phyloP scores from a whole-genome alignment of 2,888 invertebrate genomes.

The Sicus ferrugineus region DNA sequence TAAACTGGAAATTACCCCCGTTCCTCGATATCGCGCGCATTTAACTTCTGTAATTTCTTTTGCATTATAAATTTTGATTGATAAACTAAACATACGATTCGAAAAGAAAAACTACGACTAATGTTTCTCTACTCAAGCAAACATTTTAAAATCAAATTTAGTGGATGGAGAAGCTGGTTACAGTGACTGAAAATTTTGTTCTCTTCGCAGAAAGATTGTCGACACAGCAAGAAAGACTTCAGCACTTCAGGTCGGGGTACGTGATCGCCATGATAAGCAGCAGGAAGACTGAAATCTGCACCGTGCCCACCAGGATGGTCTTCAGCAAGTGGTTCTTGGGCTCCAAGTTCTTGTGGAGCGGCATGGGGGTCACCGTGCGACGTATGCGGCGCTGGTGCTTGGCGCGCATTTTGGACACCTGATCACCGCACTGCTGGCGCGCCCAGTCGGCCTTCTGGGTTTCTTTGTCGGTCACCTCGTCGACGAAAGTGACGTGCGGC shows the following conservation, averaged over 20 bases:
- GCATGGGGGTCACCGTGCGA: conserved; percentile 40
- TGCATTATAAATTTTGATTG: conserved; percentile 30
- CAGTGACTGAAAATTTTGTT: no score
- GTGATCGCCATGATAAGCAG: conserved; percentile 55
- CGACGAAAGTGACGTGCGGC: conserved; percentile 9
- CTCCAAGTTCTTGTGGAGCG: conserved; percentile 26
- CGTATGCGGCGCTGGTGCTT: conserved; percentile 37
- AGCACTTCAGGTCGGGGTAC: conserved; percentile 55
- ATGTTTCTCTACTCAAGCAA: background rate
- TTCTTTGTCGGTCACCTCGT: background rate
- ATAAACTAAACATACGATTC: conserved; percentile 24
- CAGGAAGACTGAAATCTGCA: conserved; percentile 53
- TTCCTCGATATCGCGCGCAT: background rate
- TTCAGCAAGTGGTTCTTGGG: conserved; percentile 48
- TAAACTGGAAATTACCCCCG: conserved; percentile 31
- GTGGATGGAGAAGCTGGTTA: background rate
- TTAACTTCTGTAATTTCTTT: conserved; percentile 41
- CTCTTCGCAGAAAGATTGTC: background rate
- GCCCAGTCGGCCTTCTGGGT: background rate
- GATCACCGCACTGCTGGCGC: background rate
- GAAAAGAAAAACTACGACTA: conserved; percentile 1
- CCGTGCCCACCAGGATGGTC: conserved; percentile 50
- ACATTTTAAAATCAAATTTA: conserved; percentile 6
- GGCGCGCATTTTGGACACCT: conserved; percentile 12
- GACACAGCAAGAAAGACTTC: background rate